Percentiles rank a stretch among this genome's conserved stretches.
phyloP scores from a whole-genome alignment of 2,113 vertebrate species.

The Pyrgilauda ruficollis region DNA sequence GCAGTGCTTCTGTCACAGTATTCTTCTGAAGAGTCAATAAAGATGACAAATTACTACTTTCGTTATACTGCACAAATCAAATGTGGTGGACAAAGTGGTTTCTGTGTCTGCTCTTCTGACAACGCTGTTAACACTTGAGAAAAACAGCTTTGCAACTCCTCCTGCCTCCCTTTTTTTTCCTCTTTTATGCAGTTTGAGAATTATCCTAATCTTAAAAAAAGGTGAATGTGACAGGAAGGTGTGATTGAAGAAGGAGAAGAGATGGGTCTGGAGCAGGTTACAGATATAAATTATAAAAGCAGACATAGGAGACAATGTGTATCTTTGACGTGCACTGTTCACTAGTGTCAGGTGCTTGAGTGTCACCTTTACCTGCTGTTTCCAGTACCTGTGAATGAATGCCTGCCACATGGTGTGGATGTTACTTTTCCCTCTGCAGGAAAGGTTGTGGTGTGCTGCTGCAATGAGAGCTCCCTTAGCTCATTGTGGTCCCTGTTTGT shows the following conservation, averaged over 20 bases:
- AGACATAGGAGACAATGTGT: not conserved
- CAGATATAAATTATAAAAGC: not conserved
- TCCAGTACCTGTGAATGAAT: too few species aligned
- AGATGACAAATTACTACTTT: not conserved
- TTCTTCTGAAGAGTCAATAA: not conserved
- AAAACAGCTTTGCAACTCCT: not conserved
- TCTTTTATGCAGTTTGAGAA: not conserved
- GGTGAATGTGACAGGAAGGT: not conserved
- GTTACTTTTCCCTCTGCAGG: not conserved
- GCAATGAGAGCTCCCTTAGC: not conserved
- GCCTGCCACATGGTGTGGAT: accelerated
- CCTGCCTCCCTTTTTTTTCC: not conserved
- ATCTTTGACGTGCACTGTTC: accelerated
- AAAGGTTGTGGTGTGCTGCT: not conserved
- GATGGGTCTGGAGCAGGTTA: not conserved
- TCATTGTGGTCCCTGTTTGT: not conserved
- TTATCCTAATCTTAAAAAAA: not conserved
- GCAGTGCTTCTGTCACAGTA: not conserved
- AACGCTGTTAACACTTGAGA: not conserved
- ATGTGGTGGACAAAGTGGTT: not conserved
- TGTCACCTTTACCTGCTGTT: not conserved
- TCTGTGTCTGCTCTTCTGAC: not conserved
- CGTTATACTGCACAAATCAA: not conserved
- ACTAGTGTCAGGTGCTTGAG: not conserved
- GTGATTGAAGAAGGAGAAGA: not conserved